Conservation (phyloP, 2,113 vertebrate genomes). For the Rhegmatorhina hoffmannsi region DNA sequence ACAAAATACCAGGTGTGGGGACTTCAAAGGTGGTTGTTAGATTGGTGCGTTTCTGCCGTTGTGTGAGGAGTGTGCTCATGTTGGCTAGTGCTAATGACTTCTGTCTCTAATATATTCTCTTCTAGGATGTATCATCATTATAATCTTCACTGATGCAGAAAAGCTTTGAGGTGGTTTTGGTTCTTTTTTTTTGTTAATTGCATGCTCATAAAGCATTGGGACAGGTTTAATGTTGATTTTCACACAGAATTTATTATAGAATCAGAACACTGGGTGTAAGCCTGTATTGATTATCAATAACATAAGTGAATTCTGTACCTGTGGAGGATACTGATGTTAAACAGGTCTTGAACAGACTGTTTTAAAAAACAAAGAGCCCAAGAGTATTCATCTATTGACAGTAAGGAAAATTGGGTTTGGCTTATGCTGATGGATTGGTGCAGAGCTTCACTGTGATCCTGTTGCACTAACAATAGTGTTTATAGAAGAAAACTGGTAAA, state of each 20-base stretch:
- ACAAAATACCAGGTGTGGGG: background rate
- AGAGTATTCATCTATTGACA: background rate
- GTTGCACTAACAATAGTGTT: background rate
- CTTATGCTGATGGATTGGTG: background rate
- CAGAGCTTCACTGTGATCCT: background rate
- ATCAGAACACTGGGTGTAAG: background rate
- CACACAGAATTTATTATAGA: background rate
- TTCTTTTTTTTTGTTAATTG: background rate
- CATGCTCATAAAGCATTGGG: background rate
- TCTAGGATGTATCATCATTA: background rate
- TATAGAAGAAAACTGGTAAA: conserved; percentile 13
- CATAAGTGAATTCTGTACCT: background rate
- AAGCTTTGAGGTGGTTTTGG: background rate
- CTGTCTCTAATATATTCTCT: background rate
- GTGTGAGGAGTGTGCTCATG: fast-evolving
- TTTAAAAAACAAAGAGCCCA: background rate
- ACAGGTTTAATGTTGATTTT: background rate
- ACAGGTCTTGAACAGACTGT: background rate
- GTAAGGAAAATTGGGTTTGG: conserved; percentile 14
- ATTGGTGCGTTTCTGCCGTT: background rate
- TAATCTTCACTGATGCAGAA: background rate
- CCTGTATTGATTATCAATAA: background rate
- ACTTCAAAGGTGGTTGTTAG: background rate
- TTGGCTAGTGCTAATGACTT: background rate
- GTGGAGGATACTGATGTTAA: conserved; percentile 1